Evolutionary conservation across 2,113 vertebrate genomes (phyloP).

Genomic region (Leptobrachium ailaonicum): DNA sequence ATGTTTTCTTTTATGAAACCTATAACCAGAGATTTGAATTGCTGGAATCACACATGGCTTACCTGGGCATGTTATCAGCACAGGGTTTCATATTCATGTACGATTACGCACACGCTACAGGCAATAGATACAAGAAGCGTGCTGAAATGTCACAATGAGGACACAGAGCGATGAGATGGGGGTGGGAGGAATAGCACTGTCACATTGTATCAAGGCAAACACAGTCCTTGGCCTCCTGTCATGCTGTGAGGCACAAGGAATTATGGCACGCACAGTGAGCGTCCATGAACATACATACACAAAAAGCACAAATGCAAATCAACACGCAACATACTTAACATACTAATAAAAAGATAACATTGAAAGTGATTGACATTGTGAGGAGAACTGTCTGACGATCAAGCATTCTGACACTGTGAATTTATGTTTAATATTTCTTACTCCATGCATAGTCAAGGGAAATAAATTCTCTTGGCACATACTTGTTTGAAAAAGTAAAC

Average conservation of each 20-base stretch:
- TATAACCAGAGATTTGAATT: too few species aligned
- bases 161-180: background rate
- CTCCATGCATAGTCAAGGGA: too few species aligned
- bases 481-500: too few species aligned
- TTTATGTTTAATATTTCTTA: too few species aligned
- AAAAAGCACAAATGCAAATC: background rate
- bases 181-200: background rate
- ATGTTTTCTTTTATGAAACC: too few species aligned
- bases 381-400: too few species aligned
- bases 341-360: background rate
- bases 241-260: conserved; percentile 18
- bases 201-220: conserved; percentile 6
- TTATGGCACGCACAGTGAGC: conserved; percentile 1
- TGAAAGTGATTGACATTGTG: too few species aligned
- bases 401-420: too few species aligned
- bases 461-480: too few species aligned
- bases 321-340: background rate
- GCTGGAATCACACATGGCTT: too few species aligned
- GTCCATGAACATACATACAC: background rate
- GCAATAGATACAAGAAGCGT: background rate
- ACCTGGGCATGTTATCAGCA: background rate
- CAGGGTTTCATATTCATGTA: background rate
- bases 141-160: conserved; percentile 12
- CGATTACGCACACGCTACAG: background rate
- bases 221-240: conserved; percentile 16